Conservation (phyloP, 2,113 vertebrate genomes). For the Enhydra lutris region DNA sequence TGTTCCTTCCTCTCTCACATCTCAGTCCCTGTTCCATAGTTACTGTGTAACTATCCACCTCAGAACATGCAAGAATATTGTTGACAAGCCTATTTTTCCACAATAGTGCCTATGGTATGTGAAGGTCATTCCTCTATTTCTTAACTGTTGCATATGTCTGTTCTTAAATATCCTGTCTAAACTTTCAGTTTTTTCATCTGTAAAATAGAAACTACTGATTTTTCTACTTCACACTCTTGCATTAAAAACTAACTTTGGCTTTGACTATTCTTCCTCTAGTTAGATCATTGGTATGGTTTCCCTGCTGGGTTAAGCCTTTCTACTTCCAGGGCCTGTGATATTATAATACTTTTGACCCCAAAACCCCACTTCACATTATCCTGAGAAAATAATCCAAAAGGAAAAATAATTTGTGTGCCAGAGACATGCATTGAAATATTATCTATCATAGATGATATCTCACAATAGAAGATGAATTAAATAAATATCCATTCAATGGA, state of each 20-base stretch:
- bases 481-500: not conserved
- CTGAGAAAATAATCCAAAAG: constrained; percentile 24
- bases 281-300: not conserved
- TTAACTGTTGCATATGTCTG: not conserved
- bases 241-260: not conserved
- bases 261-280: not conserved
- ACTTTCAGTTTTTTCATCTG: not conserved
- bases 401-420: not conserved
- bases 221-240: not conserved
- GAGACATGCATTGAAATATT: not conserved
- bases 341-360: not conserved
- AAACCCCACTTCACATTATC: not conserved
- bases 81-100: not conserved
- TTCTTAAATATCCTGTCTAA: not conserved
- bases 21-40: not conserved
- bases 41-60: not conserved
- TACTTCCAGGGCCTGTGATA: not conserved
- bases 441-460: not conserved
- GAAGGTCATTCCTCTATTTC: not conserved
- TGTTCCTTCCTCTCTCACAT: not conserved
- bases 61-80: not conserved
- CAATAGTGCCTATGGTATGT: not conserved
- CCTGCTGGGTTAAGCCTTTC: not conserved
- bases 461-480: constrained; percentile 25
- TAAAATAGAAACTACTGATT: not conserved